These are phyloP conservation scores for Ctenodactylus gundi DNA, from an alignment of 2,113 vertebrate genomes.

Conservation along the genomic window DNA sequence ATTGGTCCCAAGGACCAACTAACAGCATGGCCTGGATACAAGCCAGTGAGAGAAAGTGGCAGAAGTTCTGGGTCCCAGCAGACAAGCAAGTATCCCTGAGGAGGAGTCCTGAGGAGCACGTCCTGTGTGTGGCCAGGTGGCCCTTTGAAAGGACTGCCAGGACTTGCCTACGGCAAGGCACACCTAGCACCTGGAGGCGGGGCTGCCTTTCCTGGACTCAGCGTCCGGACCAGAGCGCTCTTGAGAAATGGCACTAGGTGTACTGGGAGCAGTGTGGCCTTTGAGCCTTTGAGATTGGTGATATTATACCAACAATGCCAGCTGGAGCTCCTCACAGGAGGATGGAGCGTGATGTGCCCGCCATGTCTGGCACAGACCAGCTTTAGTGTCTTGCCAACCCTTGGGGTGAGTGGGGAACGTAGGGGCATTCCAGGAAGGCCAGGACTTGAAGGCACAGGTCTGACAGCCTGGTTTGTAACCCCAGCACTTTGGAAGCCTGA, in stretches of 20 bases:
- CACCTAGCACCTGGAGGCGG: neutral
- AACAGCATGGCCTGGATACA: neutral
- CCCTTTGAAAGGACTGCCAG: neutral
- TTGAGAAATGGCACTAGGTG: slow-evolving; percentile 18
- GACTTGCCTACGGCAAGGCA: slow-evolving; percentile 2
- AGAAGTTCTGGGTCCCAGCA: neutral
- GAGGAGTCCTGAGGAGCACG: neutral
- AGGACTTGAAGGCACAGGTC: neutral
- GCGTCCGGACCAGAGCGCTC: neutral
- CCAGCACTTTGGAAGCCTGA: neutral
- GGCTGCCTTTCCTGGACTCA: slow-evolving; percentile 35
- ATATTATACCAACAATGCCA: slow-evolving; percentile 11
- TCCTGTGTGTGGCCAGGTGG: neutral
- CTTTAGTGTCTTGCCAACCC: neutral
- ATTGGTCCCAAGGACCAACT: neutral
- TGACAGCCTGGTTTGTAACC: no score
- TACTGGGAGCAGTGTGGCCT: slow-evolving; percentile 57
- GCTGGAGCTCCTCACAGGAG: neutral
- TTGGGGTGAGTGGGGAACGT: no score
- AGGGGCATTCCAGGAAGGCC: rapidly evolving
- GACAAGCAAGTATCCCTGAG: neutral
- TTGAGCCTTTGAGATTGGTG: slow-evolving; percentile 56
- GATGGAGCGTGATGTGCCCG: neutral
- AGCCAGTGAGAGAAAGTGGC: neutral
- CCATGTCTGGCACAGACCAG: neutral